phyloP scores from a whole-genome alignment of 2,797 vertebrate genomes.

The Echiichthys vipera region DNA sequence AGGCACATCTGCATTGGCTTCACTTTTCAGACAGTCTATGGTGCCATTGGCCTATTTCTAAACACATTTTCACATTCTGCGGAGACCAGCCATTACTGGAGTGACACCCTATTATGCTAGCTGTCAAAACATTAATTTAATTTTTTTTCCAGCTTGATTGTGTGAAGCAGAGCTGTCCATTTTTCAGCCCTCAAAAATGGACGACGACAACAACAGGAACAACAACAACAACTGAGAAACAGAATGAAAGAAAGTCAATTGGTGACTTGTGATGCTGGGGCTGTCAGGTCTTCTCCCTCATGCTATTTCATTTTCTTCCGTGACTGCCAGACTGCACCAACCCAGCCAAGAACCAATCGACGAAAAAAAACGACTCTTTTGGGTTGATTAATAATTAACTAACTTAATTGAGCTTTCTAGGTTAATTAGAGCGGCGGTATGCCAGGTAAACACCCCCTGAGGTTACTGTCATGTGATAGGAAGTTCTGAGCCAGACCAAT shows the following conservation, averaged over 20 bases:
- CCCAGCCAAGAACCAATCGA: constrained; percentile 44
- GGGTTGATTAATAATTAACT: constrained; percentile 68
- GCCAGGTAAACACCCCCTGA: constrained; percentile 54
- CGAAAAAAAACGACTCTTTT: constrained; percentile 54
- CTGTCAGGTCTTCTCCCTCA: constrained; percentile 15
- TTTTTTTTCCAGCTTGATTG: constrained; percentile 34
- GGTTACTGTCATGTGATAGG: constrained; percentile 27
- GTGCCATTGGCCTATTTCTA: constrained; percentile 12
- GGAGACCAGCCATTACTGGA: constrained; percentile 24
- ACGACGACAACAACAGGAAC: constrained; percentile 19
- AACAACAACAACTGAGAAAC: too few relatives aligned
- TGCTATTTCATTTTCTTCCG: constrained; percentile 17
- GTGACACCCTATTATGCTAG: constrained; percentile 42
- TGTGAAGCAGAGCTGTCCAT: constrained; percentile 25
- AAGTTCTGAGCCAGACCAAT: too few relatives aligned
- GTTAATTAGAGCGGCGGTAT: constrained; percentile 54
- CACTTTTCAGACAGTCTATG: too few relatives aligned
- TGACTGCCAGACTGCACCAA: constrained; percentile 17
- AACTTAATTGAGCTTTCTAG: constrained; percentile 64
- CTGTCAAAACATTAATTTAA: constrained; percentile 61
- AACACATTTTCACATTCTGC: not conserved
- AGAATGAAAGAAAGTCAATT: constrained; percentile 46
- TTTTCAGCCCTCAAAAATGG: constrained; percentile 38
- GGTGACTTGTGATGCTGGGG: not conserved
- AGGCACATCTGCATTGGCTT: too few relatives aligned